Evolutionary conservation across 2,113 vertebrate genomes (phyloP).

Genomic region (Phalacrocorax aristotelis): DNA sequence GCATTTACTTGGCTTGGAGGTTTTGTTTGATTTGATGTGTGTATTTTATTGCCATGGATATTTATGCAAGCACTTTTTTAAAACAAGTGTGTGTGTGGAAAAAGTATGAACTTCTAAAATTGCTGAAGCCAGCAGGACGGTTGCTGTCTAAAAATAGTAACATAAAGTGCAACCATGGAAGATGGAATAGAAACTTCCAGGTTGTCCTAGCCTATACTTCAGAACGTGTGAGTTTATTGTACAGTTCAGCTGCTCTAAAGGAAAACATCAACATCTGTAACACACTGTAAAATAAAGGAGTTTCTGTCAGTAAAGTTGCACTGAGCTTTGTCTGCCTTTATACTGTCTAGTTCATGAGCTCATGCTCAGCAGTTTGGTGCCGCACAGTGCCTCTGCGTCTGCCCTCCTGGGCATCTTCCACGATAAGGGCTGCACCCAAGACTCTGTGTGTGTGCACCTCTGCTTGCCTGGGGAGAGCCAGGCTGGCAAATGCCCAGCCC

Average conservation of each 20-base stretch:
- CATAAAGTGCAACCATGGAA: neutral
- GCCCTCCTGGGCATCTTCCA: neutral
- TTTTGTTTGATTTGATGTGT: neutral
- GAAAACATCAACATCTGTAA: neutral
- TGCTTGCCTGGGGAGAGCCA: neutral
- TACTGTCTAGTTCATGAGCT: neutral
- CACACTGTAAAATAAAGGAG: neutral
- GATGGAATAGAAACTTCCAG: neutral
- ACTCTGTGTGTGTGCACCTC: neutral
- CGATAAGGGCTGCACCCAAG: neutral
- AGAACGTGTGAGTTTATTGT: neutral
- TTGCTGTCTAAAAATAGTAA: neutral
- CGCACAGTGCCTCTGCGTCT: accelerated
- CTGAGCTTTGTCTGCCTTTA: neutral
- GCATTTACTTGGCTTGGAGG: neutral
- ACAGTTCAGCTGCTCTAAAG: neutral
- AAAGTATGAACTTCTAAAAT: neutral
- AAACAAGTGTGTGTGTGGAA: neutral
- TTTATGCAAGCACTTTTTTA: neutral
- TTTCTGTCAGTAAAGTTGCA: neutral
- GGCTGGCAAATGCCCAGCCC: neutral
- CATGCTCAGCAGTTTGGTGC: neutral
- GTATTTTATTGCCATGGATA: slow-evolving; percentile 30
- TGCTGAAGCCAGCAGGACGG: neutral
- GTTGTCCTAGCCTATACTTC: neutral